Base-by-base conservation (phyloP, 2,888 invertebrate species). In the Leptinotarsa juncta region DNA sequence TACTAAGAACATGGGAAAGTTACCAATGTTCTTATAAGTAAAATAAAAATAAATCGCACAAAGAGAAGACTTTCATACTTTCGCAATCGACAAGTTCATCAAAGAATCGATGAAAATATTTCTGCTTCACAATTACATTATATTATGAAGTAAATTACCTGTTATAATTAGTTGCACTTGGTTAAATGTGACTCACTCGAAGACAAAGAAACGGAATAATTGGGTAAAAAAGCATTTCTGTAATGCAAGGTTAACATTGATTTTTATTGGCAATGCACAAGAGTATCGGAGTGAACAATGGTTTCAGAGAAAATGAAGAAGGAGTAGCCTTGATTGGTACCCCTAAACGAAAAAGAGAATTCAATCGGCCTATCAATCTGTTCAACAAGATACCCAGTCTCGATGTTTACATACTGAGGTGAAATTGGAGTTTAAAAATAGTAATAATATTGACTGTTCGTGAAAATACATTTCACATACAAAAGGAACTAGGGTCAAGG, bases 181-280 rank as follows among this genome's bases (percentile, higher is more conserved):
- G 77, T 67, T 78, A 78, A 77, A 70, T 75, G 72, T 75, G 78
- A 78, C 53, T 78, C 78, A 77, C 77, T 48, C 32, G 66, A 71
- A 70, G 65, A 78, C 76, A 78, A 77, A 78, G 75, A 78, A 75
- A 68, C 74, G 72, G 65, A 77, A 76, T 78, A 77, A 77, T 78
- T 77, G 72, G 70, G 72, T 71, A 74, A 78, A 79, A 79, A 73
- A 77, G 72, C 73, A 69, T 75, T 76, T 71, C 74, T 75, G 66
- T 74, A 79, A 73, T 77, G 76, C 79, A 79, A 79, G 79, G 79
- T 79, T 78, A 79, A 77, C 75, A 77, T 74, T 73, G 69, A 77
- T 77, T 77, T 76, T 77, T 78, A 77, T 77, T 77, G 73, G 78
- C 70, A 78, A 70, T 75, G 51, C 65, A 62, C 20, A 48, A 67